Evolutionary conservation across 2,888 invertebrate species (phyloP), one percentile per base, ranked within the genome.

Genomic region (Dicranocentrus wangi): DNA sequence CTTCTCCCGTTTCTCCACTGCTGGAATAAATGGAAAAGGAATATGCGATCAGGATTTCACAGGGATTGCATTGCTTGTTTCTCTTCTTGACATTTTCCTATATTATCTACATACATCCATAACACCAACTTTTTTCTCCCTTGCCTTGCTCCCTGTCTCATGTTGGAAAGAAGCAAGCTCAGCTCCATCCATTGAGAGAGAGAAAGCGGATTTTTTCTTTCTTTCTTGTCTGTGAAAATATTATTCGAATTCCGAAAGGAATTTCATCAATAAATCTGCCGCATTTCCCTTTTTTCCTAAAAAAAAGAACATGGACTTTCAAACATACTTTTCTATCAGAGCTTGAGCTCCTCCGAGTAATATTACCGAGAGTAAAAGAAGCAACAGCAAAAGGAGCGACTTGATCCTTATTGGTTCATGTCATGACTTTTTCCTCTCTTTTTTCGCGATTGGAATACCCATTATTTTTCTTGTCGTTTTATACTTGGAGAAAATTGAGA

Each of bases 231-330:
- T 85, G 70, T 82, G 80, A 86, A 85, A 86, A 85, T 86, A 86
- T 85, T 86, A 86, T 86, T 86, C 85, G 86, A 85, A 86, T 86
- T 86, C 86, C 85, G 73, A 86, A 84, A 85, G 85, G 86, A 86
- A 86, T 86, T 86, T 86, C 85, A 86, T 86, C 86, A 86, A 86
- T 86, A 86, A 86, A 86, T 86, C 86, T 86, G 86, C 86, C 84
- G 84, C 83, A 85, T 83, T 85, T 86, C 83, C 76, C 82, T 84
- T 83, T 75, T 79, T 63, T 68, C 75, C 60, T n/a, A n/a, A 81
- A 79, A 79, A 75, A 63, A 70, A 58, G 55, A 43, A 28, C 25
- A 42, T 76, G 21, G 60, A 63, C 71, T 73, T 81, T 71, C 69
- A 81, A 76, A 80, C 55, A 66, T 71, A 78, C 76, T 78, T 66